A percentile compares a stretch with the other conserved stretches of the same genome.
These are phyloP conservation scores for Buceros bicornis DNA, from an alignment of 2,797 vertebrate species.

Conservation along the genomic window DNA sequence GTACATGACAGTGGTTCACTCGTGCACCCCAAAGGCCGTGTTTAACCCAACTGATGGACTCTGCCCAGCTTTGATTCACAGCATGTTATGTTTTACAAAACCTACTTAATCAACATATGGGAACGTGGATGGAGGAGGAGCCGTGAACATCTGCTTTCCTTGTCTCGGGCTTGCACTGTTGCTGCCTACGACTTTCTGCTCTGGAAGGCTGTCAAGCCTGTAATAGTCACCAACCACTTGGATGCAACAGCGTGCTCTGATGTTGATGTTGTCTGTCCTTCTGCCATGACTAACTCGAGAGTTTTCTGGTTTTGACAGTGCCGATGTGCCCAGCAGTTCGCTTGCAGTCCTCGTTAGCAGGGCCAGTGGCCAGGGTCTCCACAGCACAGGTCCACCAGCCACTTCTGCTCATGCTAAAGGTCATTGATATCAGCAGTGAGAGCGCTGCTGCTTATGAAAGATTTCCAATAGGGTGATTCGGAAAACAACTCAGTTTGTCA, in stretches of 20 bases:
- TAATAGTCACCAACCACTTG: conserved; percentile 31
- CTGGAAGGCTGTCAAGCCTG: conserved; percentile 25
- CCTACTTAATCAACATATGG: background rate
- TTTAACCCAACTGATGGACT: background rate
- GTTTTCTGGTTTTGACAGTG: conserved; percentile 38
- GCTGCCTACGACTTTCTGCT: background rate
- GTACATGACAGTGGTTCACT: background rate
- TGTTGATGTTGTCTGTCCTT: conserved; percentile 32
- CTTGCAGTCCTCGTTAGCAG: background rate
- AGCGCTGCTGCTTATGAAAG: background rate
- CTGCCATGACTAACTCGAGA: background rate
- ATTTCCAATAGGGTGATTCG: background rate
- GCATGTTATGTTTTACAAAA: background rate
- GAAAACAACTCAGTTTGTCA: background rate
- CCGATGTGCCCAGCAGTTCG: background rate
- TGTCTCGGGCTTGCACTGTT: conserved; percentile 2
- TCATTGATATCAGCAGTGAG: background rate
- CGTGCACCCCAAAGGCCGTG: background rate
- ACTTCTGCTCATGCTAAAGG: background rate
- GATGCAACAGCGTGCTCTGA: conserved; percentile 2
- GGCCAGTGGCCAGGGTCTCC: background rate
- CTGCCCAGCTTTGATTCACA: background rate
- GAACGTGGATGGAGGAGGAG: conserved; percentile 35
- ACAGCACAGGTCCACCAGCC: background rate
- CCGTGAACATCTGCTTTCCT: conserved; percentile 14